Evolutionary conservation across 2,113 vertebrate species (phyloP).

Genomic region (Hippopotamus amphibius): DNA sequence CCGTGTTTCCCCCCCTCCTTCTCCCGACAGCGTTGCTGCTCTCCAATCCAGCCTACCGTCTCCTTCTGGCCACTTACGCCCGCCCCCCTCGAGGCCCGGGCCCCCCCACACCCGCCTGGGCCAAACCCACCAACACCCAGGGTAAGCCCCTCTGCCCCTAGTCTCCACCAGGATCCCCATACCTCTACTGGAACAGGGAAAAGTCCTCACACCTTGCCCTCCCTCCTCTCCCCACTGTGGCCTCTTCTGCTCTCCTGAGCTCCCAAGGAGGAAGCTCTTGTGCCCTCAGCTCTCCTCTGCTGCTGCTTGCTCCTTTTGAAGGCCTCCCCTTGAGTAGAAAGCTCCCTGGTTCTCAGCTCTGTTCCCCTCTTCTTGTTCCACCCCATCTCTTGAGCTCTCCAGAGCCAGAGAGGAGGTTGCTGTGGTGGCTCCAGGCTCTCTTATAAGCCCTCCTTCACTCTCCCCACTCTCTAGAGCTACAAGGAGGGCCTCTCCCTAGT

Average conservation of each 20-base stretch:
- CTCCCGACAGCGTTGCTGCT: constrained; percentile 92
- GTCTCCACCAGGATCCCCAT: constrained; percentile 36
- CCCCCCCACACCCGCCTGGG: constrained; percentile 83
- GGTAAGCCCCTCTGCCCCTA: constrained; percentile 85
- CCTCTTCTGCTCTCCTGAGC: constrained; percentile 73
- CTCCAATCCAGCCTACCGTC: constrained; percentile 96
- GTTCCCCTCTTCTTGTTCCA: neutral
- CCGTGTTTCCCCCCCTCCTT: constrained; percentile 84
- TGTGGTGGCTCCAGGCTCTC: neutral
- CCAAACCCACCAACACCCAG: constrained; percentile 88
- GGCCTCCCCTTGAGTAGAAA: neutral
- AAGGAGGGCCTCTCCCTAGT: constrained; percentile 66
- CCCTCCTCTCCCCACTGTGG: constrained; percentile 42
- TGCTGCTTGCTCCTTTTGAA: constrained; percentile 10
- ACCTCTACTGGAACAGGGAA: constrained; percentile 45
- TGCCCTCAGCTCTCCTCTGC: neutral
- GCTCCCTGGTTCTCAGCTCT: constrained; percentile 1
- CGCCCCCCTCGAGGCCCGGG: constrained; percentile 82
- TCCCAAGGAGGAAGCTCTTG: neutral
- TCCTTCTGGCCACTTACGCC: constrained; percentile 95
- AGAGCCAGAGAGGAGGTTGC: constrained; percentile 54
- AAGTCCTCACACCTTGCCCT: constrained; percentile 56
- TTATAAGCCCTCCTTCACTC: constrained; percentile 48
- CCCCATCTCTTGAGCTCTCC: constrained; percentile 53
- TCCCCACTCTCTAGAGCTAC: constrained; percentile 65